A percentile compares a stretch with the other conserved stretches of the same genome.
phyloP scores from a whole-genome alignment of 1,140 invertebrate species.

The Argopecten irradians region DNA sequence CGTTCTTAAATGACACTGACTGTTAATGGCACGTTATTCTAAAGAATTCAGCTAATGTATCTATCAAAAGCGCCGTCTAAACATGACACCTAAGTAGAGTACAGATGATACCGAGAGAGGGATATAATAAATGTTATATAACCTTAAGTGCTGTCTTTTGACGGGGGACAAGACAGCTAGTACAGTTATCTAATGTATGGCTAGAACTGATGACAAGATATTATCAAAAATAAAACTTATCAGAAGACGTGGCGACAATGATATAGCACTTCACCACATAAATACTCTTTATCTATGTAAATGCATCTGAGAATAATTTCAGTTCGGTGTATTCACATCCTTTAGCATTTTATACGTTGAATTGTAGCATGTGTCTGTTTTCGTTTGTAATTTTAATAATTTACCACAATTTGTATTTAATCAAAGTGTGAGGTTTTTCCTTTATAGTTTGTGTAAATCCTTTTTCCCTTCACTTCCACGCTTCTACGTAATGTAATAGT shows the following conservation, averaged over 20 bases:
- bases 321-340: background rate
- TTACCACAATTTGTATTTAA: conserved; percentile 23
- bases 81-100: background rate
- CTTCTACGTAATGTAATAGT: background rate
- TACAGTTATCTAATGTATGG: conserved; percentile 18
- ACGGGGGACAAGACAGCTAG: background rate
- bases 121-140: background rate
- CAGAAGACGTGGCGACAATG: background rate
- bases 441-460: background rate
- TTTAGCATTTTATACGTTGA: background rate
- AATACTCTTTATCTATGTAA: background rate
- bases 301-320: conserved; percentile 4
- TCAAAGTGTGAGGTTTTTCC: conserved; percentile 4
- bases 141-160: background rate
- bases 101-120: background rate
- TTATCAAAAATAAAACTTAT: background rate
- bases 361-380: conserved; percentile 5
- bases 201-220: background rate
- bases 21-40: no score
- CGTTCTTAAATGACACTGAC: no score
- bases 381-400: conserved; percentile 11
- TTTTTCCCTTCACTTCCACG: background rate
- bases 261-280: background rate
- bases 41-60: no score
- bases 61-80: background rate